phyloP scores from a whole-genome alignment of 2,888 invertebrate species.

The Syrphus vitripennis region DNA sequence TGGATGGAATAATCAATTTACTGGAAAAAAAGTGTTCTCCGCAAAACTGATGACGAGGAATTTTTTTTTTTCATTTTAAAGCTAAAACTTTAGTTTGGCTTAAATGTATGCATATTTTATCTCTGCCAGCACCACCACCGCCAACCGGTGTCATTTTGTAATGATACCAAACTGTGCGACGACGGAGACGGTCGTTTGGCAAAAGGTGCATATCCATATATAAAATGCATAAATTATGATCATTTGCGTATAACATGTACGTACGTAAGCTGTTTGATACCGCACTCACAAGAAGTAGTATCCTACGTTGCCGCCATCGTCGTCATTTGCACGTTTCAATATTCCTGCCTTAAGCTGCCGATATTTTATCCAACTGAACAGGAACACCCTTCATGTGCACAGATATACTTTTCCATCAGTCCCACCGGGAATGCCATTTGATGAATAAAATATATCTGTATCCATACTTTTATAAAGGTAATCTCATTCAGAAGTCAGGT shows the following conservation, averaged over 20 bases:
- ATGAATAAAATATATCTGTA: constrained; percentile 59
- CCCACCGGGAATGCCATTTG: constrained; percentile 46
- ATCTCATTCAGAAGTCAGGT: constrained; percentile 43
- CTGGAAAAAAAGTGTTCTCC: not conserved
- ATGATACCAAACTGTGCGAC: constrained; percentile 15
- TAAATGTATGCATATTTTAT: constrained; percentile 62
- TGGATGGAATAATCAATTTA: constrained; percentile 50
- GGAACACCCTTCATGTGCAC: constrained; percentile 20
- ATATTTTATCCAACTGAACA: constrained; percentile 56
- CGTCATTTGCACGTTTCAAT: constrained; percentile 62
- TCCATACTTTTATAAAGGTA: constrained; percentile 42
- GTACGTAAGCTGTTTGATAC: constrained; percentile 57
- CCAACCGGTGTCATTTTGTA: constrained; percentile 19
- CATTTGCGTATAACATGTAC: constrained; percentile 34
- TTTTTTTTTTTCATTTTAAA: not conserved
- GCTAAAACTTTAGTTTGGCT: constrained; percentile 9
- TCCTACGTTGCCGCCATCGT: not conserved
- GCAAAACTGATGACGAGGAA: not conserved
- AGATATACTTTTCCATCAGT: not conserved
- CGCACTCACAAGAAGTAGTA: not conserved
- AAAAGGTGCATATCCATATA: constrained; percentile 68
- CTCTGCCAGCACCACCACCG: constrained; percentile 10
- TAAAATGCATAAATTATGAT: constrained; percentile 71
- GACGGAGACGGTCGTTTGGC: constrained; percentile 26
- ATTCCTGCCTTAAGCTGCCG: constrained; percentile 60